phyloP scores from a whole-genome alignment of 2,888 invertebrate species.

The Fragum sueziense region DNA sequence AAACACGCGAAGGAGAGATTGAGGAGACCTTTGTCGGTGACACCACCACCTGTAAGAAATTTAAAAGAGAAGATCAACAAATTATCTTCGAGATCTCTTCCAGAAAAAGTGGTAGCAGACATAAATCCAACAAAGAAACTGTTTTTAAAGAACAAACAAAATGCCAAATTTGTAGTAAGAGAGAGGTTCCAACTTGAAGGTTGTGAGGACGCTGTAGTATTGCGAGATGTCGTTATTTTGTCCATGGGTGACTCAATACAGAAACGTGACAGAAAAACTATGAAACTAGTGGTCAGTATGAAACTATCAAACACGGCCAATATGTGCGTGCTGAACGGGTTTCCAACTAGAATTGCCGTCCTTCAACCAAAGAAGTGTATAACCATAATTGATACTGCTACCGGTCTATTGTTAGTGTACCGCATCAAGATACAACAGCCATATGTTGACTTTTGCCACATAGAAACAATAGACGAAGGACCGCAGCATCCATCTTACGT shows the following conservation, averaged over 20 bases:
- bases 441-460: slow-evolving; percentile 48
- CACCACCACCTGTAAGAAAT: slow-evolving; percentile 50
- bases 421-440: slow-evolving; percentile 41
- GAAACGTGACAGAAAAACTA: slow-evolving; percentile 46
- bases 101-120: slow-evolving; percentile 8
- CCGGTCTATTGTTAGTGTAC: slow-evolving; percentile 46
- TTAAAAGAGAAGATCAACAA: slow-evolving; percentile 24
- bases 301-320: slow-evolving; percentile 41
- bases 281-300: slow-evolving; percentile 47
- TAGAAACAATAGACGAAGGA: slow-evolving; percentile 43
- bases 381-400: slow-evolving; percentile 41
- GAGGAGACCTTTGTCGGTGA: slow-evolving; percentile 35
- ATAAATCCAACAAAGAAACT: slow-evolving; percentile 38
- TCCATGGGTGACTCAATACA: slow-evolving; percentile 44
- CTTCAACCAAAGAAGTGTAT: slow-evolving; percentile 48
- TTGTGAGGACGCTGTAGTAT: slow-evolving; percentile 51
- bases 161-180: slow-evolving; percentile 40
- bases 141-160: slow-evolving; percentile 43
- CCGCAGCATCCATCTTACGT: slow-evolving; percentile 51
- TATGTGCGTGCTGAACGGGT: slow-evolving; percentile 50
- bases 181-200: slow-evolving; percentile 50
- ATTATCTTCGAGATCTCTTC: slow-evolving; percentile 5
- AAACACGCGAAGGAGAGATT: slow-evolving; percentile 41
- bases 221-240: slow-evolving; percentile 42
- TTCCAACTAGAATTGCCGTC: slow-evolving; percentile 42